Evolutionary conservation across 2,888 invertebrate genomes (phyloP), one percentile per base, ranked within the genome.

Genomic region (Trichopoda pennipes): DNA sequence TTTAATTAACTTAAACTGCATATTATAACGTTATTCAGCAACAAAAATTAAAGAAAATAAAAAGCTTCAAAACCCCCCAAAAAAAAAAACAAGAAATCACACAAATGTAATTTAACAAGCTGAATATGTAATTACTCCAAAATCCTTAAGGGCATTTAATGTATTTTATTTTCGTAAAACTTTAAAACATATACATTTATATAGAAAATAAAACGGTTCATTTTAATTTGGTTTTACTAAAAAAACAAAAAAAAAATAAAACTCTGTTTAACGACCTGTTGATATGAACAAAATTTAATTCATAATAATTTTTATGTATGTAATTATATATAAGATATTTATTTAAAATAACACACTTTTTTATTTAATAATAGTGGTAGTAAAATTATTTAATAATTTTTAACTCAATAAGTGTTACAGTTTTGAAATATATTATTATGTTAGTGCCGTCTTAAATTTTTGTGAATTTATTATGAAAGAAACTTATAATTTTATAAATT

Each of bases 101-200:
- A 23, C 12, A 44, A 32, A 32, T n/a, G 68, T 32, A 68, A 10
- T 44, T 76, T 53, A 58, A 56, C 38, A 58, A 23, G n/a, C 17
- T 61, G 56, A 14, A 23, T 56, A 32, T 74, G 56, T 51, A 74
- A 64, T 69, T 69, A 74, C 44, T 69, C 21, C 17, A 47, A 42
- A 51, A 10, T 68, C 63, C 69, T 69, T 28, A 21, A 61, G 74
- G 63, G n/a, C 12, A 53, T 68, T 68, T 56, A 47, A 17, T 56
- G 42, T 42, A 61, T 51, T 51, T 70, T 17, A 23, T 53, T 68
- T 53, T 42, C 14, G 7, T 1, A 17, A 55, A 68, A 68, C 55
- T 68, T 55, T 17, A n/a, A 42, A n/a, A 55, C 23, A 42, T 28
- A 17, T 1, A n/a, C n/a, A n/a, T n/a, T n/a, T n/a, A n/a, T n/a